phyloP scores from a whole-genome alignment of 2,797 vertebrate genomes.

The Mormyrus proboscirostris region DNA sequence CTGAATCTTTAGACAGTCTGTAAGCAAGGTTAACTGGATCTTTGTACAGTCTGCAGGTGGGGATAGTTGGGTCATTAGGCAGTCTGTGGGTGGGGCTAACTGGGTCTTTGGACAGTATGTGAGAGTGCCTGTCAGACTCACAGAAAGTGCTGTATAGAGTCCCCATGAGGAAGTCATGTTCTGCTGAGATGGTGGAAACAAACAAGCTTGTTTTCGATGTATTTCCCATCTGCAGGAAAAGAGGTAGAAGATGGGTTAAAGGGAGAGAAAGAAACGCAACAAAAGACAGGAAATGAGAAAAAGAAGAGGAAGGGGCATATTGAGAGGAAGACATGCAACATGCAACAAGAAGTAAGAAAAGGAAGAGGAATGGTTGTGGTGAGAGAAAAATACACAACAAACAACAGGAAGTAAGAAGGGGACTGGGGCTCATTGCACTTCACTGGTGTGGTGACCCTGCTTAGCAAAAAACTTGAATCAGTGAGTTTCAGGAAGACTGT shows the following conservation, averaged over 20 bases:
- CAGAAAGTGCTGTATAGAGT: constrained; percentile 67
- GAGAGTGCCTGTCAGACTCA: constrained; percentile 48
- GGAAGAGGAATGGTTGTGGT: not conserved
- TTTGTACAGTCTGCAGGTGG: not conserved
- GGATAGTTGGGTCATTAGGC: not conserved
- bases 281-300: not conserved
- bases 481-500: not conserved
- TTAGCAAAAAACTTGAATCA: not conserved
- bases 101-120: not conserved
- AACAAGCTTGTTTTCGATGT: constrained; percentile 58
- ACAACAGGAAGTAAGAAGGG: not conserved
- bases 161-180: constrained; percentile 72
- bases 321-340: not conserved
- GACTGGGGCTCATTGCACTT: not conserved
- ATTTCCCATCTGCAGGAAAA: constrained; percentile 68
- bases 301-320: not conserved
- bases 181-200: constrained; percentile 66
- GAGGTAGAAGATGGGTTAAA: not conserved
- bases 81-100: not conserved
- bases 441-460: not conserved
- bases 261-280: not conserved
- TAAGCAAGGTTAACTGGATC: not conserved
- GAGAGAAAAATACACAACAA: not conserved
- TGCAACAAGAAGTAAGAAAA: not conserved
- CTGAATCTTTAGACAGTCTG: no score